Percentiles rank a stretch among this genome's conserved stretches.
phyloP scores from a whole-genome alignment of 2,888 invertebrate species.

The Euclidia mi region DNA sequence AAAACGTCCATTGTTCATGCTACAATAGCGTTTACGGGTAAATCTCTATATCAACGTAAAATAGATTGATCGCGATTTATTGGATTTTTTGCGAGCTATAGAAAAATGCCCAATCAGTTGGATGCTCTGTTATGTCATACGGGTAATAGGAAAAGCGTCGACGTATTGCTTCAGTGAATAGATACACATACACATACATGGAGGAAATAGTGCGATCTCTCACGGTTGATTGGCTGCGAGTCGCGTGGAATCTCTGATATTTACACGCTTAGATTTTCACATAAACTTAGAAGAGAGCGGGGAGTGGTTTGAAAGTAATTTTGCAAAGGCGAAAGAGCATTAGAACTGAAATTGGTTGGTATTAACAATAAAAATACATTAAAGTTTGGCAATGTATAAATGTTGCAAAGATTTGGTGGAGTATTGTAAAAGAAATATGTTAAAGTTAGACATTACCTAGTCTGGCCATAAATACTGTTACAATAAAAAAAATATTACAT shows the following conservation, averaged over 20 bases:
- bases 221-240: constrained; percentile 77
- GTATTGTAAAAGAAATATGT: no score
- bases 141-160: constrained; percentile 70
- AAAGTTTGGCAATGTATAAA: no score
- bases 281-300: constrained; percentile 18
- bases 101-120: constrained; percentile 68
- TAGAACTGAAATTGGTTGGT: no score
- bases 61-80: constrained; percentile 74
- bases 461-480: no score
- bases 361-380: no score
- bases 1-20: no score
- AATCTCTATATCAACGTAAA: constrained; percentile 62
- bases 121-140: constrained; percentile 68
- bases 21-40: constrained; percentile 65
- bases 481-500: no score
- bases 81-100: constrained; percentile 62
- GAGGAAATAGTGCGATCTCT: constrained; percentile 81
- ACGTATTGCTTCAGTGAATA: constrained; percentile 74
- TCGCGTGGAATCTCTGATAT: constrained; percentile 57
- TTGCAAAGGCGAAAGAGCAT: no score
- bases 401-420: no score
- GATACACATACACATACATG: constrained; percentile 79
- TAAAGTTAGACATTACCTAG: no score
- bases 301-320: constrained; percentile 4
- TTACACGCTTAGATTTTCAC: constrained; percentile 52